These are phyloP conservation scores for Euschistus heros DNA, from an alignment of 1,140 invertebrate species.

Conservation along the genomic window DNA sequence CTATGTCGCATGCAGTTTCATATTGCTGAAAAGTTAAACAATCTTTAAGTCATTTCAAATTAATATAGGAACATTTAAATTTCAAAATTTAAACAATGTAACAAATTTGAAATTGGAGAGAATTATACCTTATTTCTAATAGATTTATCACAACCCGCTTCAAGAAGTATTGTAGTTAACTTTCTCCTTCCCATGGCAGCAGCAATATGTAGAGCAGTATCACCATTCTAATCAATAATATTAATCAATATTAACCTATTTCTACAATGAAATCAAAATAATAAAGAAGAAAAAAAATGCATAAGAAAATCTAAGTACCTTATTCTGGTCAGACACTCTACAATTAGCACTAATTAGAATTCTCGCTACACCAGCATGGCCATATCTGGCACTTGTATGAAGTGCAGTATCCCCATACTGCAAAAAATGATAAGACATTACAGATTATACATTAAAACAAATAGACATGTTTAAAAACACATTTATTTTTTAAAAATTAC, in stretches of 20 bases:
- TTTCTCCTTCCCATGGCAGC: conserved; percentile 88
- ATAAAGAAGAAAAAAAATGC: neutral
- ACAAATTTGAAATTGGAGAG: neutral
- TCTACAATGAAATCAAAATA: conserved; percentile 21
- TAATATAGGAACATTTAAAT: neutral
- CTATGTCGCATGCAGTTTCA: conserved; percentile 84
- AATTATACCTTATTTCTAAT: conserved; percentile 63
- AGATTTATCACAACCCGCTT: conserved; percentile 67
- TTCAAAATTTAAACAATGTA: neutral
- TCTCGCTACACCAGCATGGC: conserved; percentile 88
- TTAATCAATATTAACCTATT: neutral
- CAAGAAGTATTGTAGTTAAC: conserved; percentile 78
- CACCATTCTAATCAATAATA: conserved; percentile 64
- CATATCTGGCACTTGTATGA: conserved; percentile 83
- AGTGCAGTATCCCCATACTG: conserved; percentile 93
- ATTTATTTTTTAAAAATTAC: neutral
- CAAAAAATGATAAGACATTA: conserved; percentile 30
- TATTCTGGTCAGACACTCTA: conserved; percentile 81
- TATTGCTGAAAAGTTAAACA: conserved; percentile 47
- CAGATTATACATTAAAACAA: neutral
- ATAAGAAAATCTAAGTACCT: conserved; percentile 42
- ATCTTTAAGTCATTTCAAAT: neutral
- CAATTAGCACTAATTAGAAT: conserved; percentile 86
- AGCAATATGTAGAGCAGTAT: conserved; percentile 86
- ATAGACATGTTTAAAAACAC: no score